Evolutionary conservation across 2,888 invertebrate genomes (phyloP), one percentile per base, ranked within the genome.

Genomic region (Parnassius glacialis): DNA sequence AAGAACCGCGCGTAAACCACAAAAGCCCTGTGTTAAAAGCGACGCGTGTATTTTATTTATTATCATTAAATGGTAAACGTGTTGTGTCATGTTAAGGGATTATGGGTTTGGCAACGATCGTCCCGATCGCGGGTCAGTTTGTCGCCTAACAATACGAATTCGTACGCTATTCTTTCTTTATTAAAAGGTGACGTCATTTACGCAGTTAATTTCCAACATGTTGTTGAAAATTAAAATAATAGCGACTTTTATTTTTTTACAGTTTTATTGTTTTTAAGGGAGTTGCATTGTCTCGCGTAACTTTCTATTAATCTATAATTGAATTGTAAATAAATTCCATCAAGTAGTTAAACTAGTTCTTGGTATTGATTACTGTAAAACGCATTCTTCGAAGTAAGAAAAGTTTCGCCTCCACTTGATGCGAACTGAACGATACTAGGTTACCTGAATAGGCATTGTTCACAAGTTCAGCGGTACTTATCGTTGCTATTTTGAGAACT

Each of bases 111-210:
- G 84, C 82, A 73, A 77, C 72, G 74, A 67, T 74, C 74, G 79
- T 74, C 78, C 81, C 76, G 70, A 70, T 69, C 75, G 73, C 70
- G 79, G 84, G 83, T 78, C 84, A 80, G 78, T 80, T 79, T 79
- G 83, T 83, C 78, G 80, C 72, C 72, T 76, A 68, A 78, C 79
- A 80, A 80, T 77, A 83, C 81, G 84, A 83, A 85, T 84, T 84
- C 78, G 80, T 82, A 78, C 71, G 80, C 71, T 76, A 82, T 83
- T 66, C 72, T 77, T 86, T 85, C 80, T 83, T 83, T 83, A 85
- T 85, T 84, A 83, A 82, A 85, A 85, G 87, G 84, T 90, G 90
- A 91, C 90, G 88, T 91, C 90, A 90, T 73, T 79, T 68, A 70
- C 74, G 81, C 80, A 83, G 80, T 81, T 78, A 81, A 82, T 83